Percentiles rank a stretch among this genome's conserved stretches.
These are phyloP conservation scores for Paradoxurus hermaphroditus DNA, from an alignment of 2,113 vertebrate genomes.

Conservation along the genomic window DNA sequence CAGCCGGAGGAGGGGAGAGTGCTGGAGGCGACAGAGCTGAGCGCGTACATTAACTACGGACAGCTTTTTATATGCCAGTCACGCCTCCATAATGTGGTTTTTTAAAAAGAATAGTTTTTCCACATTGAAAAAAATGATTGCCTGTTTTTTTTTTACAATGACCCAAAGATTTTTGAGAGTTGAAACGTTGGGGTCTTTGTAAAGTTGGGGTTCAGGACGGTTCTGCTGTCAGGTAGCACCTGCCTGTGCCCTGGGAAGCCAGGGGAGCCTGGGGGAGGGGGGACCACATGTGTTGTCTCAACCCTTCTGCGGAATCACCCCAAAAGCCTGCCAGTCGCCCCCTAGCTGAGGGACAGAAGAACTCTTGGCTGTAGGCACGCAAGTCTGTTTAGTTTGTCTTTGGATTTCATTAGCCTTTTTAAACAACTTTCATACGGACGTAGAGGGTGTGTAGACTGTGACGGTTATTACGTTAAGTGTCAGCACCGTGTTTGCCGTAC, in stretches of 20 bases:
- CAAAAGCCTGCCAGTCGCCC: not conserved
- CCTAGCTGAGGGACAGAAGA: not conserved
- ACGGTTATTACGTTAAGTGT: too few relatives aligned
- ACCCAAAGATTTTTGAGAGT: not conserved
- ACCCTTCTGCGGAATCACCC: fast-evolving
- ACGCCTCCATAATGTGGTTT: too few relatives aligned
- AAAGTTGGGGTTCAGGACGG: not conserved
- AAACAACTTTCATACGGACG: too few relatives aligned
- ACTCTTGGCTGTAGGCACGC: fast-evolving
- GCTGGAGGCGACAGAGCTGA: too few relatives aligned
- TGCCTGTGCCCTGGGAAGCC: not conserved
- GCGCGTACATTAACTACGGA: fast-evolving
- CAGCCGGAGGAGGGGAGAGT: not conserved
- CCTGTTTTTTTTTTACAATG: not conserved
- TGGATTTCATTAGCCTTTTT: not conserved
- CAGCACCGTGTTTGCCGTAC: too few relatives aligned
- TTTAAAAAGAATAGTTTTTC: not conserved
- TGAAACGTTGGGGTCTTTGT: not conserved
- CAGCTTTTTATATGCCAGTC: too few relatives aligned
- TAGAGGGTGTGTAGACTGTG: not conserved
- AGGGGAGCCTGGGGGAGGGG: not conserved
- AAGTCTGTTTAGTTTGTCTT: not conserved
- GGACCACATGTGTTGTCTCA: fast-evolving
- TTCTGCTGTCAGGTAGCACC: fast-evolving
- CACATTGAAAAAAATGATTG: not conserved